phyloP scores from a whole-genome alignment of 1,140 invertebrate genomes.

The Cotesia vestalis region DNA sequence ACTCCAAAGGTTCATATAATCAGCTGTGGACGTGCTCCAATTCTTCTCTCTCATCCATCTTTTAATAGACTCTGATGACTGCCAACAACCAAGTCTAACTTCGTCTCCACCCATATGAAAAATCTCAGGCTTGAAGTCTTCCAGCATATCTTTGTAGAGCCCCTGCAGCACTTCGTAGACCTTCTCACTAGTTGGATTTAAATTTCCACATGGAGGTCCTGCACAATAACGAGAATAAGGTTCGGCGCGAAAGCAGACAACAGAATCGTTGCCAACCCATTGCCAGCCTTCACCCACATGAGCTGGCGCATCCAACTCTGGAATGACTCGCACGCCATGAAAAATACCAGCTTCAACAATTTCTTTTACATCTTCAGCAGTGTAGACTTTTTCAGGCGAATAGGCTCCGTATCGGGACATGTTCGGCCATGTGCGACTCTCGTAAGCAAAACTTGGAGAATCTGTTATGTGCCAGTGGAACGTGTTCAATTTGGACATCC shows the following conservation, averaged over 20 bases:
- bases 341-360: conserved; percentile 77
- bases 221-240: conserved; percentile 78
- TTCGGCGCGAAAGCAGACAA: conserved; percentile 72
- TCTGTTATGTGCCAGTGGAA: conserved; percentile 61
- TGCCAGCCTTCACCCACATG: conserved; percentile 93
- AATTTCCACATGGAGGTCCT: conserved; percentile 87
- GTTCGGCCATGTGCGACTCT: conserved; percentile 73
- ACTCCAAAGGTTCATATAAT: conserved; percentile 80
- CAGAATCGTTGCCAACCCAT: conserved; percentile 65
- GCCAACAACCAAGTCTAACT: conserved; percentile 82
- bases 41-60: conserved; percentile 74
- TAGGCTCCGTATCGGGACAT: conserved; percentile 80
- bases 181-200: conserved; percentile 79
- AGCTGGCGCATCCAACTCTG: conserved; percentile 88
- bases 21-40: conserved; percentile 68
- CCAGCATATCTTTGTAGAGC: conserved; percentile 75
- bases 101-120: conserved; percentile 93
- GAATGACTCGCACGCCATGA: conserved; percentile 79
- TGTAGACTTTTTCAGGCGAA: conserved; percentile 72
- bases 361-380: conserved; percentile 65
- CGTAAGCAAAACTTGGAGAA: conserved; percentile 75
- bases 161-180: conserved; percentile 80
- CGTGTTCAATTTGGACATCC: conserved; percentile 81
- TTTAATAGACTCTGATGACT: conserved; percentile 72
- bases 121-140: conserved; percentile 76